Conservation (phyloP, 2,888 invertebrate species). For the Ormyrus pomaceus region DNA sequence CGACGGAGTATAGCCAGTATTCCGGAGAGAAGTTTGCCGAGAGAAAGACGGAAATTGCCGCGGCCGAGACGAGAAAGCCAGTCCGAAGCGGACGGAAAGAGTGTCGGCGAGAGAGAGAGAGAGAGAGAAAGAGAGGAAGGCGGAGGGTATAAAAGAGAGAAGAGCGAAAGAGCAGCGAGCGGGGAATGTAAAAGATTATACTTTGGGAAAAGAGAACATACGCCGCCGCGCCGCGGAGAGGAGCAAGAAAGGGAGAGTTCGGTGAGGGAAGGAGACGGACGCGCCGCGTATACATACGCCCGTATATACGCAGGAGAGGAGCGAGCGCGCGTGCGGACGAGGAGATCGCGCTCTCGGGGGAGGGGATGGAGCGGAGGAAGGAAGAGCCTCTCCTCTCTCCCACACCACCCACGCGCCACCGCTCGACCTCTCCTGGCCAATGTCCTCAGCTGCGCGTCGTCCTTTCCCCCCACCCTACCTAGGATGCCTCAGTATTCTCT, state of each 20-base stretch:
- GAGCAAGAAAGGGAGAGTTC: constrained; percentile 10
- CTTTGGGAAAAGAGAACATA: constrained; percentile 15
- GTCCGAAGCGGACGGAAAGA: neutral
- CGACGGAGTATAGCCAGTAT: constrained; percentile 13
- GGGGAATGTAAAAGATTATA: constrained; percentile 36
- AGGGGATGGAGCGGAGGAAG: neutral
- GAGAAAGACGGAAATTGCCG: constrained; percentile 7
- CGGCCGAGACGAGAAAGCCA: neutral
- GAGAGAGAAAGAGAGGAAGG: constrained; percentile 5
- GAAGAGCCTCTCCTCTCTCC: neutral
- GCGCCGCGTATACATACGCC: neutral
- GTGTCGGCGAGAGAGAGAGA: constrained; percentile 13
- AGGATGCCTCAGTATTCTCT: constrained; percentile 12
- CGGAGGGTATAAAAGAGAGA: constrained; percentile 9
- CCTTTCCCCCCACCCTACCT: constrained; percentile 26
- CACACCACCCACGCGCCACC: constrained; percentile 40
- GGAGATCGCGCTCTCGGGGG: neutral
- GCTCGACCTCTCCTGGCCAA: constrained; percentile 56
- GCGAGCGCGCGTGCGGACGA: neutral
- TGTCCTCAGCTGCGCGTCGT: constrained; percentile 53
- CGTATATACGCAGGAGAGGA: neutral
- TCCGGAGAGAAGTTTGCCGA: constrained; percentile 24
- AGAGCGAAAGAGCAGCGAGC: constrained; percentile 22
- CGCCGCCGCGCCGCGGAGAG: neutral
- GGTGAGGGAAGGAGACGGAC: neutral